phyloP scores from a whole-genome alignment of 2,888 invertebrate genomes.

The Malacosoma neustria region DNA sequence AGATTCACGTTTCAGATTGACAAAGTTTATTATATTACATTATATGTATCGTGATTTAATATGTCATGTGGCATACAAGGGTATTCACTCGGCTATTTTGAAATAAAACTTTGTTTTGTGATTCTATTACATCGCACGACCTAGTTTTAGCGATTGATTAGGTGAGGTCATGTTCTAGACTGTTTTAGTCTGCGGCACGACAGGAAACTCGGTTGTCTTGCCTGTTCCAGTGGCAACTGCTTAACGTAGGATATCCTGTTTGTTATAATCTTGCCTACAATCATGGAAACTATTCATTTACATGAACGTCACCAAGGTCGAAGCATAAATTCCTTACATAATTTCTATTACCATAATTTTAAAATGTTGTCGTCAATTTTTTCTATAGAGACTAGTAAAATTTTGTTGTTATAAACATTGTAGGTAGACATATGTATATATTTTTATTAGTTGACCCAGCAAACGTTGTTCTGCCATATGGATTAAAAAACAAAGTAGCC shows the following conservation, averaged over 20 bases:
- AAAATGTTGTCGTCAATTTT: too few species aligned
- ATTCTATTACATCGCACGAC: constrained; percentile 24
- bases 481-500: too few species aligned
- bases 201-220: constrained; percentile 34
- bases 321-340: too few species aligned
- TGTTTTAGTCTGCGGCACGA: constrained; percentile 31
- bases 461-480: too few species aligned
- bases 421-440: too few species aligned
- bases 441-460: too few species aligned
- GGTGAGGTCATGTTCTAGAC: constrained; percentile 40
- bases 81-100: not conserved
- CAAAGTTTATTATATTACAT: not conserved
- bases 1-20: not conserved
- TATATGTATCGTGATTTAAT: not conserved
- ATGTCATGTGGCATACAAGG: not conserved
- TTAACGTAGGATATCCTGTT: constrained; percentile 40
- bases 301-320: constrained; percentile 25
- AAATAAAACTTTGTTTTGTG: constrained; percentile 3
- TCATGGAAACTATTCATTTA: constrained; percentile 30
- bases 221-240: constrained; percentile 1
- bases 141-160: constrained; percentile 34
- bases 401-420: too few species aligned
- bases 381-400: too few species aligned
- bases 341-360: too few species aligned
- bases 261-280: constrained; percentile 19